Evolutionary conservation across 2,113 vertebrate species (phyloP), one percentile per base, ranked within the genome.

Genomic region (Thryonomys swinderianus): DNA sequence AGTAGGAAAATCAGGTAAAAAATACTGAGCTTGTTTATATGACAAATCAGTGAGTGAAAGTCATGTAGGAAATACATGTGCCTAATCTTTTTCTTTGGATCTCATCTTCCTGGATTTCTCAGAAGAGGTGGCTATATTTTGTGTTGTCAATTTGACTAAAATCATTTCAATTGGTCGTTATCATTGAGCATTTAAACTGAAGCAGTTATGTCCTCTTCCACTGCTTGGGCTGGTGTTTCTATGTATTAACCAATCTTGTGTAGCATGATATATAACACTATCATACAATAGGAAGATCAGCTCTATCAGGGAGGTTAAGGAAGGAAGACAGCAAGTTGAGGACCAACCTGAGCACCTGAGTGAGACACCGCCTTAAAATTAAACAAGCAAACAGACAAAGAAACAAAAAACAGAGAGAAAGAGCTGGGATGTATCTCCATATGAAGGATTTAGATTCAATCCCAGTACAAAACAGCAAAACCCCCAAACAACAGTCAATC

Each of bases 11-110:
- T 94, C 67, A 81, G 51, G 32, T 94, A 90, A 96, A 90, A 92
- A 82, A 87, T 79, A 82, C 55, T 91, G 91, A 90, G 37, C 80
- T 89, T 81, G 25, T 93, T 94, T 93, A 16, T 91, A 64, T 87
- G 57, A 84, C n/a, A 93, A 66, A 92, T 55, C 16, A 45, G 30
- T 7, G 67, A 85, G 57, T n/a, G 55, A 85, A 85, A 94, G 30
- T 5, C 20, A 78, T 25, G 51, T 3, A 69, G 89, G 34, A 71
- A 34, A 55, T 78, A 91, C 2, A 42, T 17, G 9, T 59, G 45
- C 21, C 45, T 91, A 27, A 25, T 91, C 5, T 66, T 94, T 94
- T 88, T 25, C 51, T 92, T 94, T 93, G 91, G 23, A 66, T 62
- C 51, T 86, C 14, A 82, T 73, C 23, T 34, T 96, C 37, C 62